Evolutionary conservation across 2,113 vertebrate genomes (phyloP).

Genomic region (Calidris pugnax): DNA sequence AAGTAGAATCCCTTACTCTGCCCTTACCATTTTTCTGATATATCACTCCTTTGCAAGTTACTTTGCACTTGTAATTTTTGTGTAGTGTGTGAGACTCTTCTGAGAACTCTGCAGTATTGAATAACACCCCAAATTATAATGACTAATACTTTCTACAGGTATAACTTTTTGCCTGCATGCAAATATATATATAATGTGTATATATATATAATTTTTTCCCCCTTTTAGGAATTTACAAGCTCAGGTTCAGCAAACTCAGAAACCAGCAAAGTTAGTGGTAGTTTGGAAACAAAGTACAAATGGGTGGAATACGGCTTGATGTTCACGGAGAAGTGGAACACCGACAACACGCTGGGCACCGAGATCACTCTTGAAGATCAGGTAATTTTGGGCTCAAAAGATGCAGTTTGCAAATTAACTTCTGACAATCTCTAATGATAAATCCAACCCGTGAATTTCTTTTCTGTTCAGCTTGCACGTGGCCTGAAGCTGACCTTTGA

Average conservation of each 20-base stretch:
- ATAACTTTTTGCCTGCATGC: not conserved
- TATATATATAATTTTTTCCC: not conserved
- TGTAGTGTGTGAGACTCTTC: not conserved
- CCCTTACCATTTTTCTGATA: not conserved
- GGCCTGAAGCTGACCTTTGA: conserved; percentile 97
- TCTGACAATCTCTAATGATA: not conserved
- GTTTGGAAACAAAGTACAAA: conserved; percentile 96
- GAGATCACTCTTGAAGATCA: conserved; percentile 93
- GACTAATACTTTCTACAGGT: not conserved
- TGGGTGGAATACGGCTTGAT: conserved; percentile 94
- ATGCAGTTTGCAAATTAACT: not conserved
- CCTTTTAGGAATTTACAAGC: conserved; percentile 91
- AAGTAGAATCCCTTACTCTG: not conserved
- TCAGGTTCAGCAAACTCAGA: conserved; percentile 94
- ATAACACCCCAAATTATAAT: not conserved
- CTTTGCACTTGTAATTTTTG: not conserved
- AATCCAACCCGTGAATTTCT: conserved; percentile 54
- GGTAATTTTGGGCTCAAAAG: conserved; percentile 61
- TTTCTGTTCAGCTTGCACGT: conserved; percentile 82
- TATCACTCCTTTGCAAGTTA: not conserved
- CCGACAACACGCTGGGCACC: conserved; percentile 93
- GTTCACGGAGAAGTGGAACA: conserved; percentile 98
- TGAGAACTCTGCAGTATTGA: not conserved
- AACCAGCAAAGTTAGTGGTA: conserved; percentile 92
- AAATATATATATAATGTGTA: not conserved